A percentile compares a stretch with the other conserved stretches of the same genome.
Evolutionary conservation across 2,888 invertebrate genomes (phyloP).

Genomic region (Ceramica pisi): DNA sequence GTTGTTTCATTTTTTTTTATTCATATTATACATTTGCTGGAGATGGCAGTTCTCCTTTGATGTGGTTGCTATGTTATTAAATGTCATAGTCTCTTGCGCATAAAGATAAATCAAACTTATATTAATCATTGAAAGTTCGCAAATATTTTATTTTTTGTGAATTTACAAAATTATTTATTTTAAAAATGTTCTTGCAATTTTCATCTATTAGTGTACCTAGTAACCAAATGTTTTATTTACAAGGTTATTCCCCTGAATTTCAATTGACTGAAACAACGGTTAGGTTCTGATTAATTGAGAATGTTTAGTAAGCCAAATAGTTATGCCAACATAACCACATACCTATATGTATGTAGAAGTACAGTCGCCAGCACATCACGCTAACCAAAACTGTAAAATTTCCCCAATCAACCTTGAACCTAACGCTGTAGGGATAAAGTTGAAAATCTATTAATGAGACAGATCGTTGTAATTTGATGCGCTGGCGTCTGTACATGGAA

Average conservation of each 20-base stretch:
- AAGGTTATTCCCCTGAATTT: background rate
- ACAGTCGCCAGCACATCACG: too few relatives aligned
- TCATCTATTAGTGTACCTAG: background rate
- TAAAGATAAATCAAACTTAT: slow-evolving; percentile 13
- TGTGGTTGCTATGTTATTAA: slow-evolving; percentile 42
- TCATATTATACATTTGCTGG: slow-evolving; percentile 33
- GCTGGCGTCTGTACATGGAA: background rate
- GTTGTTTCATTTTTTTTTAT: slow-evolving; percentile 55
- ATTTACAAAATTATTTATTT: background rate
- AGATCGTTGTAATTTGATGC: too few relatives aligned
- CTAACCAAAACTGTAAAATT: too few relatives aligned
- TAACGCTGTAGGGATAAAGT: too few relatives aligned
- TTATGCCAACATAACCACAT: slow-evolving; percentile 2
- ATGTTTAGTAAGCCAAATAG: background rate
- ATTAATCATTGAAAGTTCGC: background rate
- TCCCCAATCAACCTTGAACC: too few relatives aligned
- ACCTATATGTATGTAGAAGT: too few relatives aligned
- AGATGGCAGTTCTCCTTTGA: slow-evolving; percentile 42
- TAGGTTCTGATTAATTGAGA: background rate
- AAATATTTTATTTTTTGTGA: background rate
- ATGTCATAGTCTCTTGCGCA: slow-evolving; percentile 24
- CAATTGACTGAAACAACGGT: background rate
- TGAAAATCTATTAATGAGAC: too few relatives aligned
- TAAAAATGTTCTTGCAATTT: too few relatives aligned
- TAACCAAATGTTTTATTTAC: background rate